Conservation (phyloP, 2,888 invertebrate species). For the Mayetiola destructor region DNA sequence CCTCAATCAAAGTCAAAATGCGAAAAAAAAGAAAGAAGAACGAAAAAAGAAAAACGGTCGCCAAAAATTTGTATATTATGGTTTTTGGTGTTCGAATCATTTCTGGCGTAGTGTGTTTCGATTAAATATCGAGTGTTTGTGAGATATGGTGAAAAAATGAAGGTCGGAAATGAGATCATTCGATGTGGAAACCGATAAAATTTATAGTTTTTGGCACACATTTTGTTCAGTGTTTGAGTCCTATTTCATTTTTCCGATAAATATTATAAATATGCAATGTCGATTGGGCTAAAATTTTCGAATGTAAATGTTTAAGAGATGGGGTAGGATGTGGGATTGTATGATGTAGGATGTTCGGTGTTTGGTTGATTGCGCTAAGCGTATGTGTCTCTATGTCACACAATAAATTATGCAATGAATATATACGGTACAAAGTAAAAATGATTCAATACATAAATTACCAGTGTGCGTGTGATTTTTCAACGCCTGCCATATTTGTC, state of each 20-base stretch:
- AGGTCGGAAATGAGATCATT: conserved; percentile 10
- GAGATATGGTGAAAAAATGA: too few species aligned
- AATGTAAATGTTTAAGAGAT: too few species aligned
- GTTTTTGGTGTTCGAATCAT: too few species aligned
- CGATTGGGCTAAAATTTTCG: too few species aligned
- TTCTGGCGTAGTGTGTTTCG: too few species aligned
- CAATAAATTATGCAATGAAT: too few species aligned
- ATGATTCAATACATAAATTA: conserved; percentile 3
- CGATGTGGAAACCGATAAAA: conserved; percentile 10
- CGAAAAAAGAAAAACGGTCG: background rate
- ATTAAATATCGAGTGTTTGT: too few species aligned
- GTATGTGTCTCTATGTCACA: too few species aligned
- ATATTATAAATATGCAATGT: background rate
- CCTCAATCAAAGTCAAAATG: background rate
- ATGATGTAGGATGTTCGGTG: conserved; percentile 2
- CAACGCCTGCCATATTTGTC: conserved; percentile 10
- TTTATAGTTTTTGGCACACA: conserved; percentile 10
- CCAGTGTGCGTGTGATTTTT: conserved; percentile 8
- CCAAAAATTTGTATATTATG: background rate
- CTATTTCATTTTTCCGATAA: conserved; percentile 8
- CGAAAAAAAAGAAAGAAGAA: too few species aligned
- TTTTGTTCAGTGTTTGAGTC: conserved; percentile 9
- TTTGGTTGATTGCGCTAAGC: background rate
- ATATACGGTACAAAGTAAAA: too few species aligned
- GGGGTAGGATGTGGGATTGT: background rate